Evolutionary conservation across 2,888 invertebrate genomes (phyloP), one percentile per base, ranked within the genome.

Genomic region (Amiota mariae): DNA sequence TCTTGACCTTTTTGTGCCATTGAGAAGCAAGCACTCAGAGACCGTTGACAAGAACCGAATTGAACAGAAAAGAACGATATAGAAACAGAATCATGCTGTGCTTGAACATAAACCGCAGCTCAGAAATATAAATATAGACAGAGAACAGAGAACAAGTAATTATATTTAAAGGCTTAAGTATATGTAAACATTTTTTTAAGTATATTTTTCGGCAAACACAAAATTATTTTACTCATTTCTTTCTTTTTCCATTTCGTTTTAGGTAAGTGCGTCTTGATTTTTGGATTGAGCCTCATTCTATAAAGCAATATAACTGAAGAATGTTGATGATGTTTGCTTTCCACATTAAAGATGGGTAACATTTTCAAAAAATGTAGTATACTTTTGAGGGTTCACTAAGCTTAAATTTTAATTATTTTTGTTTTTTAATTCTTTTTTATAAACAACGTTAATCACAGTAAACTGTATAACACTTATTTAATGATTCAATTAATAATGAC

Each of bases 1-100:
- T 66, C 56, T 64, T 72, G 72, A 72, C 72, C 72, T 57, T 72
- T 72, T 72, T 56, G 12, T 46, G 51, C 51, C 47, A 51, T 20
- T 64, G 63, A 63, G 46, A 36, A n/a, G 20, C 36, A 36, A n/a
- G 20, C 36, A 36, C 36, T 36, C 36, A 36, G 36, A 6, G 36
- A 36, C 2, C 6, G 36, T 36, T 6, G 36, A 36, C 2, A 36
- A 2, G 36, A 36, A 36, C 36, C 1, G n/a, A n/a, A n/a, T n/a
- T n/a, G 24, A 2, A 24, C 24, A 24, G 24, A 24, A 24, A 1
- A 36, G 36, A 36, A 36, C 4, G 36, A 36, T 36, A 36, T 2
- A 36, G 36, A 36, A 36, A 36, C 10, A 4, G 54, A 51, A 51
- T n/a, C n/a, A n/a, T 51, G 12, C 54, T 51, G 54, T 59, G 59